phyloP scores from a whole-genome alignment of 2,797 vertebrate species.

The Cuculus canorus region DNA sequence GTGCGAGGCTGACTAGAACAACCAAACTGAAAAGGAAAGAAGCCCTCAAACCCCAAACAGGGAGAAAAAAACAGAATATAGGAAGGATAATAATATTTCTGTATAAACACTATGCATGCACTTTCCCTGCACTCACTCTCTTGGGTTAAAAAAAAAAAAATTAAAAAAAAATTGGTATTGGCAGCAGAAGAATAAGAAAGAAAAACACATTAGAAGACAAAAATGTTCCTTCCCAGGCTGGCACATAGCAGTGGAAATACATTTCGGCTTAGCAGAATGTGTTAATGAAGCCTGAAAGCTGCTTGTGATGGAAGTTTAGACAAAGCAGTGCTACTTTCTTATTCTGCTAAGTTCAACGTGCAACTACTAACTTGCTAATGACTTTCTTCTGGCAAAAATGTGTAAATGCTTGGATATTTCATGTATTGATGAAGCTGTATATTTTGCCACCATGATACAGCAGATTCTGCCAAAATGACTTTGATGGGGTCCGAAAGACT shows the following conservation, averaged over 20 bases:
- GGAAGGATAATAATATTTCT: background rate
- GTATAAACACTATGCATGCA: background rate
- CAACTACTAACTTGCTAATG: background rate
- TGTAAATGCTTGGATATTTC: background rate
- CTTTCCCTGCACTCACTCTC: background rate
- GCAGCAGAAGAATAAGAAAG: background rate
- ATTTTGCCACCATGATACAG: background rate
- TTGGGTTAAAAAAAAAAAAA: background rate
- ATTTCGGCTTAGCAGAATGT: background rate
- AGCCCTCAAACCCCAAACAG: background rate
- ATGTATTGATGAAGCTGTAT: background rate
- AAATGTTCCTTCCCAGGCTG: background rate
- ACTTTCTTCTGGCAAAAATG: background rate
- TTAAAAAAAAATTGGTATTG: background rate
- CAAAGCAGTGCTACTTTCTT: background rate
- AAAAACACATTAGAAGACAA: background rate
- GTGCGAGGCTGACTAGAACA: background rate
- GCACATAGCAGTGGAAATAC: background rate
- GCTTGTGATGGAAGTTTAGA: background rate
- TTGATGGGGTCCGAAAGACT: background rate
- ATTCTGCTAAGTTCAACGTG: background rate
- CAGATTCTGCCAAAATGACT: background rate
- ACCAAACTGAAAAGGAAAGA: slow-evolving; percentile 2
- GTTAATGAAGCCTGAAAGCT: background rate
- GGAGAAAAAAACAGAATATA: background rate